Evolutionary conservation across 2,888 invertebrate species (phyloP).

Genomic region (Leptinotarsa tumamoca): DNA sequence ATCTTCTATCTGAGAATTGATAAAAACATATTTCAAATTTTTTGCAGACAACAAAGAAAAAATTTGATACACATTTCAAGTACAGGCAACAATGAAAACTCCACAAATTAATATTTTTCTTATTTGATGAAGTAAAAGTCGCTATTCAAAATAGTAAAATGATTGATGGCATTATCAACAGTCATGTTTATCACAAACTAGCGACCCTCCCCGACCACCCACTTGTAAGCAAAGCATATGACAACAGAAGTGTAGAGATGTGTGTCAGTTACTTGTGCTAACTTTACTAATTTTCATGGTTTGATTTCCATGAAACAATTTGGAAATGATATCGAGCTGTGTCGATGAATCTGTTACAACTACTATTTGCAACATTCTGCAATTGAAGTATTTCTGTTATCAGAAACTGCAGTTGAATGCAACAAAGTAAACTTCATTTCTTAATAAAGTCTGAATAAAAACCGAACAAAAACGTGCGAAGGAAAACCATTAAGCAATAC

Average conservation of each 20-base stretch:
- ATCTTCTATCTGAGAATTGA: too few relatives aligned
- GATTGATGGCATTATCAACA: too few relatives aligned
- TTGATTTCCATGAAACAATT: neutral
- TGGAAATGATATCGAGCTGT: neutral
- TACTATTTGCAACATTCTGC: neutral
- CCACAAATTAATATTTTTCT: too few relatives aligned
- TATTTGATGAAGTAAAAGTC: too few relatives aligned
- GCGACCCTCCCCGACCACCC: too few relatives aligned
- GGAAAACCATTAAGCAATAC: neutral
- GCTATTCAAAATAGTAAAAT: too few relatives aligned
- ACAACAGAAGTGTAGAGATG: neutral
- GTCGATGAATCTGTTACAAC: neutral
- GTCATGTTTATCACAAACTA: too few relatives aligned
- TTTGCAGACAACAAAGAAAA: too few relatives aligned
- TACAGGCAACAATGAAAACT: too few relatives aligned
- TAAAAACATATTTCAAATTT: too few relatives aligned
- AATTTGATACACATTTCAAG: too few relatives aligned
- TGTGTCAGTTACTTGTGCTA: neutral
- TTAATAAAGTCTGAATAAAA: constrained; percentile 2
- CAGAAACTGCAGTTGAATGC: constrained; percentile 12
- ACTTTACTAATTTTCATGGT: neutral
- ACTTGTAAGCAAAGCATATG: too few relatives aligned
- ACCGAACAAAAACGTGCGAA: constrained; percentile 11
- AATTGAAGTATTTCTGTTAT: neutral
- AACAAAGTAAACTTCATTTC: neutral